phyloP scores from a whole-genome alignment of 1,140 invertebrate genomes.

The Copidosoma floridanum region DNA sequence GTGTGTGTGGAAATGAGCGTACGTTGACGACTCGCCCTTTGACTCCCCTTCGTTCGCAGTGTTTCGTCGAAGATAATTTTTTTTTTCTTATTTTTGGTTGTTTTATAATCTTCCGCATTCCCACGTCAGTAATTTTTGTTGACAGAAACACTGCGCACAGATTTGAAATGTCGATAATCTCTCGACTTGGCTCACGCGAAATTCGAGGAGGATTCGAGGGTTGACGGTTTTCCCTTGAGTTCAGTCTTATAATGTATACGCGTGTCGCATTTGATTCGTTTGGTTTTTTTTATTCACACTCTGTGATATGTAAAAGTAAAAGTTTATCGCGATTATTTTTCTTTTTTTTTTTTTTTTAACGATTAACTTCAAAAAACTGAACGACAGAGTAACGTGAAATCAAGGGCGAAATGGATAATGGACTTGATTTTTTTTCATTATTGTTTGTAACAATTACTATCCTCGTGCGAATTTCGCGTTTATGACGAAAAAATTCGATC shows the following conservation, averaged over 20 bases:
- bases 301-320: constrained; percentile 25
- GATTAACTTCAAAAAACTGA: too few relatives aligned
- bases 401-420: constrained; percentile 14
- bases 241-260: constrained; percentile 16
- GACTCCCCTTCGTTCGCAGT: background rate
- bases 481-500: background rate
- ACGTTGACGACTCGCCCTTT: background rate
- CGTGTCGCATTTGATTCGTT: too few relatives aligned
- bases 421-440: background rate
- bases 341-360: background rate
- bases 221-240: constrained; percentile 8
- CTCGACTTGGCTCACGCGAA: background rate
- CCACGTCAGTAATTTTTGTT: too few relatives aligned
- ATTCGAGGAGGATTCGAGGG: background rate
- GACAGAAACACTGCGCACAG: too few relatives aligned
- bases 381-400: too few relatives aligned
- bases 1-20: background rate
- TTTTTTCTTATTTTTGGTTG: too few relatives aligned
- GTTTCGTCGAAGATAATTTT: too few relatives aligned
- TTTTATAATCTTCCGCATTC: too few relatives aligned
- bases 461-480: constrained; percentile 1
- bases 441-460: background rate
- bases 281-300: background rate
- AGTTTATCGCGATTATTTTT: background rate
- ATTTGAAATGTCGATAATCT: background rate